phyloP scores from a whole-genome alignment of 2,888 invertebrate genomes.

The Brenthis hecate region DNA sequence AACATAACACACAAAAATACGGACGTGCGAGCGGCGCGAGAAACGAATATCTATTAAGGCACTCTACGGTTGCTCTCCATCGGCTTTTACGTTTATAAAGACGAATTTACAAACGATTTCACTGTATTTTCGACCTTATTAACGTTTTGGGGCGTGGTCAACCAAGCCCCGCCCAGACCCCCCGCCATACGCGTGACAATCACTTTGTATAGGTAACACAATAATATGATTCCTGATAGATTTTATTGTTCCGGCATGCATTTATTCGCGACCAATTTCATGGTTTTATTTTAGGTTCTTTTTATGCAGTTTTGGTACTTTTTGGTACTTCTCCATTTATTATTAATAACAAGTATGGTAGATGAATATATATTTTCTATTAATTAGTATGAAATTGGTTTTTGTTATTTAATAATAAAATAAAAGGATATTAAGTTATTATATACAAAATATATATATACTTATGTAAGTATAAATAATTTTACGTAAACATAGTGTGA shows the following conservation, averaged over 20 bases:
- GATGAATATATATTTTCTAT: too few species aligned
- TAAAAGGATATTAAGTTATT: too few species aligned
- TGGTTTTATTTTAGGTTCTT: slow-evolving; percentile 41
- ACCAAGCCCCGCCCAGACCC: slow-evolving; percentile 58
- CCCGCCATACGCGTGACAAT: slow-evolving; percentile 73
- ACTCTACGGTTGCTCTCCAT: slow-evolving; percentile 5
- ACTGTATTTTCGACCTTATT: slow-evolving; percentile 79
- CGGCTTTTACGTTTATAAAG: slow-evolving; percentile 61
- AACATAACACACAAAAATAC: slow-evolving; percentile 45
- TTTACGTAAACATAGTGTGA: too few species aligned
- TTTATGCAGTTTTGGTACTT: slow-evolving; percentile 28
- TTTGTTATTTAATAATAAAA: too few species aligned
- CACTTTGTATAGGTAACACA: slow-evolving; percentile 83
- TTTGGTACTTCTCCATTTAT: slow-evolving; percentile 23
- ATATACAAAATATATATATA: too few species aligned
- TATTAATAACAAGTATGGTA: background rate
- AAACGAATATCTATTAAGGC: slow-evolving; percentile 71
- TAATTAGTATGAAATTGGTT: too few species aligned
- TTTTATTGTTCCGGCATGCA: slow-evolving; percentile 79
- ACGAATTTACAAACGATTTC: slow-evolving; percentile 66
- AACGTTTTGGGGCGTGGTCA: slow-evolving; percentile 67
- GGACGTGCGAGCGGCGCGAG: slow-evolving; percentile 72
- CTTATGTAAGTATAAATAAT: too few species aligned
- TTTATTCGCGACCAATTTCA: slow-evolving; percentile 68
- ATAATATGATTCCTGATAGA: slow-evolving; percentile 82